A percentile compares a stretch with the other conserved stretches of the same genome.
phyloP scores from a whole-genome alignment of 2,113 vertebrate species.

The Nannobrachium achirus region DNA sequence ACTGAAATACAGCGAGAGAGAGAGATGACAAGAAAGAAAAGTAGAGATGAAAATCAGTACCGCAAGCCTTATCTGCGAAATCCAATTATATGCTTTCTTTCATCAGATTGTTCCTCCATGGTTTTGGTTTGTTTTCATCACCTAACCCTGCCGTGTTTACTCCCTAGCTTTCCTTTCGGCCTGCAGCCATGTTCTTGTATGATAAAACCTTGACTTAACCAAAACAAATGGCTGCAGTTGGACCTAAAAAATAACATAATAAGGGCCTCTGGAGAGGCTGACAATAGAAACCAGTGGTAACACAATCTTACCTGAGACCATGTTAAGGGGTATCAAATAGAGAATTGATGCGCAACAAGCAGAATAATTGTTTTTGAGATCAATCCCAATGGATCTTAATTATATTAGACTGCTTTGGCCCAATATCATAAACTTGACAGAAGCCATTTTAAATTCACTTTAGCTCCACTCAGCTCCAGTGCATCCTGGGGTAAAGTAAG shows the following conservation, averaged over 20 bases:
- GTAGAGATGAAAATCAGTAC: neutral
- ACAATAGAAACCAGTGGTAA: slow-evolving; percentile 51
- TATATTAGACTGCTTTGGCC: slow-evolving; percentile 60
- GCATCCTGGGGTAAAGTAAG: slow-evolving; percentile 41
- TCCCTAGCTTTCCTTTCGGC: slow-evolving; percentile 14
- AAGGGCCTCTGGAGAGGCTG: slow-evolving; percentile 30
- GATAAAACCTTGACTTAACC: slow-evolving; percentile 9
- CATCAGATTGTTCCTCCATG: neutral
- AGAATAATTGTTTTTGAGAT: slow-evolving; percentile 23
- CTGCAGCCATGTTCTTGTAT: slow-evolving; percentile 18
- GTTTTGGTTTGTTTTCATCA: neutral
- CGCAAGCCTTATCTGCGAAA: slow-evolving; percentile 24
- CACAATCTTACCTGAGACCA: slow-evolving; percentile 41
- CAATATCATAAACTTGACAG: slow-evolving; percentile 63
- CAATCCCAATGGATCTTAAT: slow-evolving; percentile 64
- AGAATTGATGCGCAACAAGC: slow-evolving; percentile 60
- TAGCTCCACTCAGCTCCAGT: slow-evolving; percentile 58
- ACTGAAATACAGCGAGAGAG: slow-evolving; percentile 37
- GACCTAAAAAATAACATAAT: slow-evolving; percentile 34
- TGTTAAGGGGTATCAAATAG: slow-evolving; percentile 58
- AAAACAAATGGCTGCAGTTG: slow-evolving; percentile 18
- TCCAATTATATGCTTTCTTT: slow-evolving; percentile 8
- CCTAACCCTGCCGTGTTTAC: slow-evolving; percentile 1
- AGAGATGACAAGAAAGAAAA: neutral
- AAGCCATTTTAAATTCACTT: slow-evolving; percentile 66